phyloP scores from a whole-genome alignment of 2,797 vertebrate genomes.

The Enteromius viviparus region DNA sequence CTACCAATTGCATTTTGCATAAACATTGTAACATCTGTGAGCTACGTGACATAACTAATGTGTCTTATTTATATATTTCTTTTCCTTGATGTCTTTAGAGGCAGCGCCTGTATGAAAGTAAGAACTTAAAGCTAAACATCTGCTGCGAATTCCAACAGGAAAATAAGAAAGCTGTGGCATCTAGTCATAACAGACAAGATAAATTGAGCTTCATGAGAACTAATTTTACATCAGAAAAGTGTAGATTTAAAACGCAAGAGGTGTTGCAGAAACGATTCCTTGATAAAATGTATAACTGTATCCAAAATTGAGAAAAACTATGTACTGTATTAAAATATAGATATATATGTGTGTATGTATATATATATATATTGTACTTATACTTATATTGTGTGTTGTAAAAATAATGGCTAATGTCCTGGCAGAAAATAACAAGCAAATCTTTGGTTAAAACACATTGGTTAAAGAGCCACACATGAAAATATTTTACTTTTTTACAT shows the following conservation, averaged over 20 bases:
- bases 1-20: conserved; percentile 44
- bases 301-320: background rate
- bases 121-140: conserved; percentile 61
- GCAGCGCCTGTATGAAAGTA: conserved; percentile 37
- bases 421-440: background rate
- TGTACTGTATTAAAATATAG: no score
- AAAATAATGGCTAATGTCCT: background rate
- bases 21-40: conserved; percentile 56
- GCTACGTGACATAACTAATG: conserved; percentile 56
- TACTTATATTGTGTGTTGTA: background rate
- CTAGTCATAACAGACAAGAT: conserved; percentile 38
- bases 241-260: conserved; percentile 44
- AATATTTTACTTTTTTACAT: background rate
- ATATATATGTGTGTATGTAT: background rate
- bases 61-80: conserved; percentile 60
- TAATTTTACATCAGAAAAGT: conserved; percentile 24
- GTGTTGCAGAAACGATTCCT: background rate
- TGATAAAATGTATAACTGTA: background rate
- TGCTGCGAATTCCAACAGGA: conserved; percentile 54
- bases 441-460: background rate
- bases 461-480: background rate
- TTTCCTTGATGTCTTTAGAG: conserved; percentile 54
- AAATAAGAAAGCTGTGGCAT: conserved; percentile 42
- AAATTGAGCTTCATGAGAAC: conserved; percentile 14
- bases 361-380: background rate